Base-by-base conservation (phyloP, 2,113 vertebrate genomes). In the Parus major region DNA sequence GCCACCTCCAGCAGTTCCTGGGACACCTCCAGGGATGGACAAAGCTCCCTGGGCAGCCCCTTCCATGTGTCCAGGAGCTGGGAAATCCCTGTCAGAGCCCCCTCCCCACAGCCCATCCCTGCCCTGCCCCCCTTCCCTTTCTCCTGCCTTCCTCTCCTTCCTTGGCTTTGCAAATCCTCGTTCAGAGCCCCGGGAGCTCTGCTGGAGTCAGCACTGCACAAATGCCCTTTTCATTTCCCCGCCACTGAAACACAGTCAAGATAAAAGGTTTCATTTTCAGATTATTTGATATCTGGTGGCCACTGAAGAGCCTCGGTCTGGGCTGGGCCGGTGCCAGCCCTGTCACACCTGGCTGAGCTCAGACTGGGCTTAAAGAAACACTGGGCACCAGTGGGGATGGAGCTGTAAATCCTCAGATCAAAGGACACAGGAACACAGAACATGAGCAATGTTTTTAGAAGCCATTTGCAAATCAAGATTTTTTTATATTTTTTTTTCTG, bases 251-350 rank as follows among this genome's bases (percentile, higher is more conserved):
- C 1, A 24, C 87, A 39, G 82, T 84, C 72, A 59, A 24, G 86
- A 83, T 33, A 63, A 88, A 84, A 92, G 91, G 60, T 63, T 92
- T 91, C 78, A 78, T 89, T 94, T 84, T 91, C 56, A 50, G 70
- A 20, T 7, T 49, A 0, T 75, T 86, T 70, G 92, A 59, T 70
- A 81, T 20, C 87, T 70, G 33, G 22, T 12, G 60, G 72, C 77
- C 77, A 13, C 59, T 70, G 15, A 41, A 84, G 81, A 22, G 47
- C 73, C 76, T 35, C 8, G 81, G 63, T 92, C 65, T 39, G 35
- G n/a, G 57, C 87, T 94, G 87, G 73, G n/a, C 31, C 2, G 7
- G 25, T 81, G 86, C 93, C 90, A 89, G 69, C 2, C 4, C 33
- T n/a, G 9, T 5, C 23, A 24, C 35, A 2, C 56, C 60, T 35